Conservation (phyloP, 2,797 vertebrate genomes). For the Anniella stebbinsi region DNA sequence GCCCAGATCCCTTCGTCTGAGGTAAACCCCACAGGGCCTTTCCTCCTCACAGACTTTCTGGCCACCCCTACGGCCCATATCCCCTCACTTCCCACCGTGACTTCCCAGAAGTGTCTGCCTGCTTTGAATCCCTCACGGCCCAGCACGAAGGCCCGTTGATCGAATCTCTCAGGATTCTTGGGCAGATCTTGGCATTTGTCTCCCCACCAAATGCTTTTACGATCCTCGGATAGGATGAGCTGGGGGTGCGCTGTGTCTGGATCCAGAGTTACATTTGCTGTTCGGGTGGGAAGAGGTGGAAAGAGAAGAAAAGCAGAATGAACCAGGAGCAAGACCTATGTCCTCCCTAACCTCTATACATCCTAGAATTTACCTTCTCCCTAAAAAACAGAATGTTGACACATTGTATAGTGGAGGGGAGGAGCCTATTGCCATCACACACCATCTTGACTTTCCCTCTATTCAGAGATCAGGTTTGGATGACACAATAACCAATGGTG, state of each 20-base stretch:
- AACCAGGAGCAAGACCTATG: neutral
- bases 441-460: neutral
- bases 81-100: neutral
- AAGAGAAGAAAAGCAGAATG: neutral
- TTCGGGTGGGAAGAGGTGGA: neutral
- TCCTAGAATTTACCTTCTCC: neutral
- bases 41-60: neutral
- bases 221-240: neutral
- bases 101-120: conserved; percentile 10
- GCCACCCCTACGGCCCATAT: neutral
- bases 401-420: too few species aligned
- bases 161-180: neutral
- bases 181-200: neutral
- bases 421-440: neutral
- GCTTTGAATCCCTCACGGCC: neutral
- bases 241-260: neutral
- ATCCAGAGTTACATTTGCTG: neutral
- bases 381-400: neutral
- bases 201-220: neutral
- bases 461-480: neutral
- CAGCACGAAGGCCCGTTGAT: neutral
- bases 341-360: neutral
- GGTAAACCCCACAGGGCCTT: neutral
- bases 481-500: too few species aligned
- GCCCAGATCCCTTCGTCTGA: conserved; percentile 1